Evolutionary conservation across 1,140 invertebrate species (phyloP), one percentile per base, ranked within the genome.

Genomic region (Caenorhabditis briggsae): DNA sequence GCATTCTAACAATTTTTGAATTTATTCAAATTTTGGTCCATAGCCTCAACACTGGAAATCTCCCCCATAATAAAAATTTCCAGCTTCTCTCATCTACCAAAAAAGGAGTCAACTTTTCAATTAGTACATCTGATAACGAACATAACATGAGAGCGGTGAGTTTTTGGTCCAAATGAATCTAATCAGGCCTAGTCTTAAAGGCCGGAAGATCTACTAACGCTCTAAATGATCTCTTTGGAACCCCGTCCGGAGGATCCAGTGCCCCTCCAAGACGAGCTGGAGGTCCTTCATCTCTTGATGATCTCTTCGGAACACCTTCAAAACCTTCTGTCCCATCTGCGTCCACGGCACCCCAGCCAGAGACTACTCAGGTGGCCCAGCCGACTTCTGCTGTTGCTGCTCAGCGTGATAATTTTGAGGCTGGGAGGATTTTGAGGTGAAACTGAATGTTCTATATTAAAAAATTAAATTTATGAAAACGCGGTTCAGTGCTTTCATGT

Each of bases 341-440:
- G 16, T 5, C 16, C 5, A 14, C 20, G 33, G 20, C 14, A 2
- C 18, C 64, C 6, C 64, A 70, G 20, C 64, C 59, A 64, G 16
- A 33, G 33, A 3, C 33, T 33, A 2, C 33, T 33, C 33, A 33
- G 33, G 33, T 33, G 33, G 33, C 3, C 33, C 33, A 33, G 33
- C 33, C 59, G 5, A 23, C 59, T 9, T 9, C 65, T 12, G 16
- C 20, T 14, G n/a, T n/a, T 11, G 20, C 70, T 9, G 18, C 70
- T 20, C 46, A 46, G 9, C 2, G 8, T 2, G 70, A 78, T 78
- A 50, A 50, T 23, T 78, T 78, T 11, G 70, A 78, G 25, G 70
- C 70, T 5, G 70, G 70, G 2, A 78, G 70, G 20, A 53, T 78
- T 46, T 8, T 78, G 20, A 78, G 70, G 64, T 70, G 12, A 41